Evolutionary conservation across 2,888 invertebrate genomes (phyloP), one percentile per base, ranked within the genome.

Genomic region (Agelastica alni): DNA sequence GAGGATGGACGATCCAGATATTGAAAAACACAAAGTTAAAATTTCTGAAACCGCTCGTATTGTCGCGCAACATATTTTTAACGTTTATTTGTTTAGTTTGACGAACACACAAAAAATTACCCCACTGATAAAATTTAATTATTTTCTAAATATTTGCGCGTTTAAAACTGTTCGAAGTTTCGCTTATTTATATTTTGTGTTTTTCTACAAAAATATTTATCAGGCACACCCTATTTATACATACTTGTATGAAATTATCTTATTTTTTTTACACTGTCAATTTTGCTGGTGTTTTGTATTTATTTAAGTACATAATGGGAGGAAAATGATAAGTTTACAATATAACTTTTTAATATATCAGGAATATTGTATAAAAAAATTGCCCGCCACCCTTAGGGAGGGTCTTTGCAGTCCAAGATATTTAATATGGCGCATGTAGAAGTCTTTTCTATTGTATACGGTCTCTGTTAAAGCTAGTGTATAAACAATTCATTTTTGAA

Each of bases 231-330:
- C 20, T 20, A 36, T n/a, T n/a, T n/a, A n/a, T n/a, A n/a, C 14
- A 20, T 56, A 51, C 22, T 18, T 64, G 62, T 66, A 66, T 65
- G 64, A 69, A 69, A 62, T 68, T 64, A 67, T 70, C 61, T 68
- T 66, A 68, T 69, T 70, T 71, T 71, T 73, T 72, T 74, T 73
- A 73, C 70, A 73, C 71, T 70, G 71, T 71, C 71, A 72, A 70
- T 73, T 73, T 74, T 72, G 71, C 74, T 74, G 71, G 70, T 73
- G 67, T 72, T 70, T 69, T 67, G 65, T 70, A 70, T 62, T 68
- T 67, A 59, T 59, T 61, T 64, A 59, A 61, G 59, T 63, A 51
- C 59, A 56, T 58, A 61, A 60, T 59, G 59, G 58, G 61, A 60
- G 51, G 60, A 56, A 53, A 64, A 65, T 56, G 60, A 66, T 69